phyloP scores from a whole-genome alignment of 1,140 invertebrate genomes.

The Zophobas atratus region DNA sequence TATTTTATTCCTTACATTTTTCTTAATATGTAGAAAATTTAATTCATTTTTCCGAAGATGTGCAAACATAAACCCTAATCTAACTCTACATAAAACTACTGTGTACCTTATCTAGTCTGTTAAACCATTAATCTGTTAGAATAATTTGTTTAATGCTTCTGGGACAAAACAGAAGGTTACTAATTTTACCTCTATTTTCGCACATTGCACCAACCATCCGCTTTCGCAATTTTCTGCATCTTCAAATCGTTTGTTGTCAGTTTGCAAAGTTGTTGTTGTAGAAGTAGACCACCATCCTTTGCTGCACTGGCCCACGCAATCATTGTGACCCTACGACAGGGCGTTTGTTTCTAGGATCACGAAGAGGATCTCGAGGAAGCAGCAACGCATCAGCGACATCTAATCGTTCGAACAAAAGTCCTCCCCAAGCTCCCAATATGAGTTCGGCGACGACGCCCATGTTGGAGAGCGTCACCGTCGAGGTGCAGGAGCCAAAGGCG shows the following conservation, averaged over 20 bases:
- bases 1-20: no score
- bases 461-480: constrained; percentile 73
- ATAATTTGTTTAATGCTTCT: constrained; percentile 43
- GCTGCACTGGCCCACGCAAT: constrained; percentile 41
- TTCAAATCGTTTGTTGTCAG: neutral
- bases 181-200: constrained; percentile 25
- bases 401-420: constrained; percentile 71
- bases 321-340: constrained; percentile 60
- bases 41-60: neutral
- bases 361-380: constrained; percentile 78
- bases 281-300: constrained; percentile 13
- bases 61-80: constrained; percentile 1
- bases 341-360: constrained; percentile 75
- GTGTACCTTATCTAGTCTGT: neutral
- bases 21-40: no score
- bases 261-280: neutral
- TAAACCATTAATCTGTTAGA: constrained; percentile 36
- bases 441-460: constrained; percentile 69
- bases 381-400: constrained; percentile 77
- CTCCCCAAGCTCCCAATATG: constrained; percentile 63
- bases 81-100: neutral
- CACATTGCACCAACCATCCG: constrained; percentile 10
- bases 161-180: constrained; percentile 44
- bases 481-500: constrained; percentile 67
- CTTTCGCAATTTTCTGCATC: constrained; percentile 14